Evolutionary conservation across 2,797 vertebrate genomes (phyloP), one percentile per base, ranked within the genome.

Genomic region (Chromis chromis): DNA sequence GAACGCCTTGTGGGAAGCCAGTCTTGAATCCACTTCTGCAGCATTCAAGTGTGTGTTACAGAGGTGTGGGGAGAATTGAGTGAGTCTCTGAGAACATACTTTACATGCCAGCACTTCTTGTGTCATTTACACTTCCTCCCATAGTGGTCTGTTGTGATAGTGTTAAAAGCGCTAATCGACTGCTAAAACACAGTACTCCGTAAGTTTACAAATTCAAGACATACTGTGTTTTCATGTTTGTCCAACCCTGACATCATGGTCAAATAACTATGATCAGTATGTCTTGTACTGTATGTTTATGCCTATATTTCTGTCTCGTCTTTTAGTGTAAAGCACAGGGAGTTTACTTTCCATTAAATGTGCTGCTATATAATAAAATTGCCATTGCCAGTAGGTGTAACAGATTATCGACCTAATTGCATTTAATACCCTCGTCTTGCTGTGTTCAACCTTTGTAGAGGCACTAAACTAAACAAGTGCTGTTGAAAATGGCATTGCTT

Each of bases 51-150:
- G 49, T 63, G 52, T 49, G 67, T 60, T 55, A 0, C 54, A 68
- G 57, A 69, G 62, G n/a, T 65, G 56, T 25, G 16, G 36, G 28
- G 61, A 65, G 60, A 69, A 66, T 36, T 54, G 27, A 58, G 61
- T 21, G 57, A 67, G 62, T 36, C 25, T 22, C n/a, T 66, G 48
- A 66, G 78, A 36, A 73, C 75, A 53, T 71, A n/a, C 42, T 52
- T 72, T 85, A 71, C 79, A 77, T 85, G 65, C 48, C 22, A 78
- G 74, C 64, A 40, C 48, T 49, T 50, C 22, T 39, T 74, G 73
- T 76, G 78, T 65, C 62, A 76, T 36, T 68, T 42, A 33, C 55
- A 82, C 81, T 86, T 89, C 84, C 71, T 85, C 65, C 13, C 39
- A 48, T 44, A 60, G 70, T 60, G 49, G 52, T 40, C 59, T 82